A percentile compares a stretch with the other conserved stretches of the same genome.
phyloP scores from a whole-genome alignment of 1,140 invertebrate genomes.

The Sycobia sp. region DNA sequence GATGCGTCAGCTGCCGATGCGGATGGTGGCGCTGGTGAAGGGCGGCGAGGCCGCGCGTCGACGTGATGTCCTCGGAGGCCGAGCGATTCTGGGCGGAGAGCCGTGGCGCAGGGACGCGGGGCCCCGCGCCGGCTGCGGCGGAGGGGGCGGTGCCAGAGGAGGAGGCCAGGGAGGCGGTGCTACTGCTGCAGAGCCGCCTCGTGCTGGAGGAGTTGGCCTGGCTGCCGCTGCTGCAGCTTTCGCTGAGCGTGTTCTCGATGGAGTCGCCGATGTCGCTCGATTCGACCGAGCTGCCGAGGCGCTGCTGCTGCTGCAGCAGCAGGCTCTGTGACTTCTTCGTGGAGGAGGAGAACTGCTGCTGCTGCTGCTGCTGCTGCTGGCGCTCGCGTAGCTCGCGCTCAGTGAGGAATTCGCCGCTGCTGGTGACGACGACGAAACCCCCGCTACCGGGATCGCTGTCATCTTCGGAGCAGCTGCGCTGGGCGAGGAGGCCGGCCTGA shows the following conservation, averaged over 20 bases:
- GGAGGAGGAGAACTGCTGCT: too few relatives aligned
- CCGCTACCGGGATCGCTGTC: slow-evolving; percentile 48
- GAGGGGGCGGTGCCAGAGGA: not conserved
- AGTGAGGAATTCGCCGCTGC: slow-evolving; percentile 41
- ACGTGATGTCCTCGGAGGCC: slow-evolving; percentile 52
- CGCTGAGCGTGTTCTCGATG: slow-evolving; percentile 67
- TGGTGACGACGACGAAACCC: slow-evolving; percentile 9
- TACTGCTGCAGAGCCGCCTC: slow-evolving; percentile 62
- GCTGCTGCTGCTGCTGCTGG: slow-evolving; percentile 13
- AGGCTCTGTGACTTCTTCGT: too few relatives aligned
- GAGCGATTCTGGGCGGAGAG: slow-evolving; percentile 50
- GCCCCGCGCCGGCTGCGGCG: not conserved
- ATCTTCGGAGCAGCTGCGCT: slow-evolving; percentile 48
- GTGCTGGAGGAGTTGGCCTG: slow-evolving; percentile 44
- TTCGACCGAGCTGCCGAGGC: slow-evolving; percentile 65
- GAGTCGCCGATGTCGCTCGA: slow-evolving; percentile 69
- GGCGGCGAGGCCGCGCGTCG: slow-evolving; percentile 52
- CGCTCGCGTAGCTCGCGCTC: slow-evolving; percentile 40
- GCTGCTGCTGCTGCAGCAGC: too few relatives aligned
- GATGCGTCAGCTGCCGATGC: not conserved
- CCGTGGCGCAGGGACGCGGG: slow-evolving; percentile 50
- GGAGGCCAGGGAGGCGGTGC: slow-evolving; percentile 66
- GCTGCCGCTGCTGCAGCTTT: not conserved
- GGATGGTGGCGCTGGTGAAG: slow-evolving; percentile 18
- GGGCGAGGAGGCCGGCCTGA: too few relatives aligned